Evolutionary conservation across 1,140 invertebrate species (phyloP), one percentile per base, ranked within the genome.

Genomic region (Caenorhabditis tropicalis): DNA sequence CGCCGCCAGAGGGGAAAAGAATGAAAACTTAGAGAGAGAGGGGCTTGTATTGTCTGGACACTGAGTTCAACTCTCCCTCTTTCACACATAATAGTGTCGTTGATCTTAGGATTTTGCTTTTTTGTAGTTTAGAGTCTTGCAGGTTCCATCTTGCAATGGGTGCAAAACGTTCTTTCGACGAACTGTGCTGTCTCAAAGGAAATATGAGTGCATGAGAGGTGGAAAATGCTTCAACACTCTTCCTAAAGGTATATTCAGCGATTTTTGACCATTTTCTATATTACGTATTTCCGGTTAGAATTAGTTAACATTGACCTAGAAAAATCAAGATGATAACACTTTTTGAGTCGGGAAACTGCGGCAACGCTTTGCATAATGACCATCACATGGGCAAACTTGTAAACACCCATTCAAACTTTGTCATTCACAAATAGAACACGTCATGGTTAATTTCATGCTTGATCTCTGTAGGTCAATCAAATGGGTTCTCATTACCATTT

Each of bases 81-180:
- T 33, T 65, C 58, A 33, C 58, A 65, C 58, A 65, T 65, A 29
- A 65, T 33, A 33, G 58, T 65, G 58, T 21, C 12, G 51, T 10
- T 43, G 39, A 39, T 29, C 46, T 58, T n/a, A 39, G 36, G 15
- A 74, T 51, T 56, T 80, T 56, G 53, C 29, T 27, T 27, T 15
- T 33, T 16, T 36, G 58, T 65, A 36, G 58, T 65, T 65, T 65
- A 5, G 15, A 65, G 31, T 65, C 36, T 51, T 82, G 21, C 82
- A 86, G 60, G 85, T 86, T 49, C 82, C 82, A 36, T 84, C 82
- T 10, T 86, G 85, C 58, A 86, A 86, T 81, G 85, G 85, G n/a
- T 86, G 85, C 53, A 86, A 86, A 53, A 86, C 85, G 16, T 86
- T 86, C 82, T 86, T 86, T 21, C 82, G 85, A 16, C 36, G 85